phyloP scores from a whole-genome alignment of 2,113 vertebrate genomes.

The Pachycephala philippinensis region DNA sequence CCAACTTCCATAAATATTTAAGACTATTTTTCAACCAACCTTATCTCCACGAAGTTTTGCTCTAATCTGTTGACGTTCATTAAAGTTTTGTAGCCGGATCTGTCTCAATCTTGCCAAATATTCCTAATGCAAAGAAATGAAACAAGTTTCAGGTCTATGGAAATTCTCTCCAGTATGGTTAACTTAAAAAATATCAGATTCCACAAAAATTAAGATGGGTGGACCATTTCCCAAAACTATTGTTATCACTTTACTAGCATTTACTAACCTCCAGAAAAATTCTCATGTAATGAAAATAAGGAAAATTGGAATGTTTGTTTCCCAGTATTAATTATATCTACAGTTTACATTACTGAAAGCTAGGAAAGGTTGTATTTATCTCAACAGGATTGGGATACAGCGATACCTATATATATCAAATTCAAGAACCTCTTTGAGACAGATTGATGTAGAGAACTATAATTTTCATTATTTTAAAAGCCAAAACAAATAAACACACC shows the following conservation, averaged over 20 bases:
- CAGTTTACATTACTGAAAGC: not conserved
- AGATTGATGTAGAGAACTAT: not conserved
- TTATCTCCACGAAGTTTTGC: slow-evolving; percentile 93
- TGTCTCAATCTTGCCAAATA: slow-evolving; percentile 91
- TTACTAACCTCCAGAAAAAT: not conserved
- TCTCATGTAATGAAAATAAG: not conserved
- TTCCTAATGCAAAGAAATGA: slow-evolving; percentile 72
- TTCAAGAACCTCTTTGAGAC: not conserved
- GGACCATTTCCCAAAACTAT: not conserved
- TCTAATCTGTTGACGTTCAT: slow-evolving; percentile 95
- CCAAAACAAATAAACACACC: not conserved
- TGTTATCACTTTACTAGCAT: not conserved
- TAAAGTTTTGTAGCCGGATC: slow-evolving; percentile 96
- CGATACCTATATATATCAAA: not conserved
- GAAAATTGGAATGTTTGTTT: not conserved
- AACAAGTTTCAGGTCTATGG: not conserved
- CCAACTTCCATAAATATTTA: not conserved
- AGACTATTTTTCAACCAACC: slow-evolving; percentile 68
- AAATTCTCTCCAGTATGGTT: not conserved
- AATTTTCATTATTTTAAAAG: not conserved
- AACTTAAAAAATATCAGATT: not conserved
- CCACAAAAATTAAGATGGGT: not conserved
- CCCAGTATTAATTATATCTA: not conserved
- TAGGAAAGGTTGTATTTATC: not conserved
- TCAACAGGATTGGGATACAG: not conserved